Percentiles rank a stretch among this genome's conserved stretches.
phyloP scores from a whole-genome alignment of 2,113 vertebrate genomes.

The Oryzias woworae region DNA sequence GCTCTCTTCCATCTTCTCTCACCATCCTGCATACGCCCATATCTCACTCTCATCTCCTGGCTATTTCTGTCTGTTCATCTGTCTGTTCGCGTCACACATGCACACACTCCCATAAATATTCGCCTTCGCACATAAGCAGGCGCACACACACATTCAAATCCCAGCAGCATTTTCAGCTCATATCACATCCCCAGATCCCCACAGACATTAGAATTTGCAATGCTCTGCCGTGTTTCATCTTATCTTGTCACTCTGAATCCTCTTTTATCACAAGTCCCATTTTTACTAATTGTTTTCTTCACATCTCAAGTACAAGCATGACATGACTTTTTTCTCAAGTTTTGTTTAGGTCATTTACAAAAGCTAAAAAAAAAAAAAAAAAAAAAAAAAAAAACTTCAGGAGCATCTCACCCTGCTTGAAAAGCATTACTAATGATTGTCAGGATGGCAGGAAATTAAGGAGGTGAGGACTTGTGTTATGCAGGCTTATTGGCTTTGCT shows the following conservation, averaged over 20 bases:
- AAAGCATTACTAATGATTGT: conserved; percentile 16
- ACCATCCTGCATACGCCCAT: conserved; percentile 20
- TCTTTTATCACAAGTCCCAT: conserved; percentile 11
- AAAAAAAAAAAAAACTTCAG: no score
- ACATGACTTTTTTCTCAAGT: background rate
- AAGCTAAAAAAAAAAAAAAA: background rate
- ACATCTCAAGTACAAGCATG: background rate
- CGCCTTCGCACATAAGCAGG: conserved; percentile 25
- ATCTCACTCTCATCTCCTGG: conserved; percentile 45
- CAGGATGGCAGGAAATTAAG: conserved; percentile 39
- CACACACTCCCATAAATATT: conserved; percentile 43
- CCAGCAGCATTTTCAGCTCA: conserved; percentile 43
- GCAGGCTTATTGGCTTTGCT: conserved; percentile 19
- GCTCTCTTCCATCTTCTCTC: conserved; percentile 20
- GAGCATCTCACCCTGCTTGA: background rate
- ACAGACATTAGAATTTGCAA: conserved; percentile 38
- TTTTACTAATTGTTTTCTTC: conserved; percentile 37
- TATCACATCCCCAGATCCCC: conserved; percentile 34
- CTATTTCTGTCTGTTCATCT: conserved; percentile 63
- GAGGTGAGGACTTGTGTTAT: conserved; percentile 11
- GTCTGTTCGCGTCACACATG: conserved; percentile 37
- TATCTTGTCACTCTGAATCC: conserved; percentile 34
- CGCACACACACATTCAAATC: conserved; percentile 26
- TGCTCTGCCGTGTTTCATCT: conserved; percentile 30
- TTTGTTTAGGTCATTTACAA: background rate